Evolutionary conservation across 2,888 invertebrate species (phyloP).

Genomic region (Aproaerema taeniolella): DNA sequence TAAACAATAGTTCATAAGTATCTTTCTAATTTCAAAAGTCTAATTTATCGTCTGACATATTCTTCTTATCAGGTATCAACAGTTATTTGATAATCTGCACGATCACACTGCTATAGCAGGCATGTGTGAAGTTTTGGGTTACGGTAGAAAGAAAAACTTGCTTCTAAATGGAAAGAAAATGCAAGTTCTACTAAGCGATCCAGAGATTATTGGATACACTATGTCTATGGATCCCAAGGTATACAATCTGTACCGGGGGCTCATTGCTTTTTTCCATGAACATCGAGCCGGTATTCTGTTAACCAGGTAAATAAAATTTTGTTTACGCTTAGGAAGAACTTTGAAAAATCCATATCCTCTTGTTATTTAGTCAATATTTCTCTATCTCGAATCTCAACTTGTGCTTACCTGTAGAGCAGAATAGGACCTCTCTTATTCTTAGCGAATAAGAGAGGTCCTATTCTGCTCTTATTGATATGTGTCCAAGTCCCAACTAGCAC

Average conservation of each 20-base stretch:
- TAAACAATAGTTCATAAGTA: too few species aligned
- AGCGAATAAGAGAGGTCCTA: too few species aligned
- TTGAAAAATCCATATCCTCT: too few species aligned
- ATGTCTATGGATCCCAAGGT: conserved; percentile 65
- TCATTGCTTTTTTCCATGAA: conserved; percentile 75
- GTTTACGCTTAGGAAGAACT: background rate
- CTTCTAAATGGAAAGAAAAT: conserved; percentile 56
- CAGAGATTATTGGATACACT: conserved; percentile 66
- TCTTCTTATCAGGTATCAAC: conserved; percentile 60
- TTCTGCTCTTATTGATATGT: too few species aligned
- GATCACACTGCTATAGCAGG: conserved; percentile 67
- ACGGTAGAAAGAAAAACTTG: conserved; percentile 61
- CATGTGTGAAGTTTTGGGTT: conserved; percentile 64
- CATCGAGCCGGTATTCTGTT: conserved; percentile 71
- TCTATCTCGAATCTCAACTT: too few species aligned
- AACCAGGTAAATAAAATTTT: conserved; percentile 40
- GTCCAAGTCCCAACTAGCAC: too few species aligned
- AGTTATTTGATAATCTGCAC: conserved; percentile 62
- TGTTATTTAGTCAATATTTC: too few species aligned
- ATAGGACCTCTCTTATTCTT: too few species aligned
- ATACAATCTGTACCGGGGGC: conserved; percentile 70
- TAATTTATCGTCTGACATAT: too few species aligned
- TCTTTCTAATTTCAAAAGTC: too few species aligned
- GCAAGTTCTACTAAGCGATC: conserved; percentile 61
- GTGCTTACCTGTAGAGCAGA: too few species aligned